phyloP scores from a whole-genome alignment of 2,888 invertebrate species.

The Alcis repandata region DNA sequence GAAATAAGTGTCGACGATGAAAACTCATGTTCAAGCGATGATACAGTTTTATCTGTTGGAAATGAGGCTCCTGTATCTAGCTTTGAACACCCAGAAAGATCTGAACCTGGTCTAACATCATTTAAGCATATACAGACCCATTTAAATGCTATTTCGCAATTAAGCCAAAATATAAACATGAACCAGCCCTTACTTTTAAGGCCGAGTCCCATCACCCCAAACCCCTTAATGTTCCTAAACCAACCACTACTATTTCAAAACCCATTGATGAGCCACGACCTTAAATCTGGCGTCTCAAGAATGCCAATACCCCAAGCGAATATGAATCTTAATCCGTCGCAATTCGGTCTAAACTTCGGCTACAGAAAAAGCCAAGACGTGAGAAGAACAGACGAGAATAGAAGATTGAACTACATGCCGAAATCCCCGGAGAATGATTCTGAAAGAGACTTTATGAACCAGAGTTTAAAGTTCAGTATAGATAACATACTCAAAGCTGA shows the following conservation, averaged over 20 bases:
- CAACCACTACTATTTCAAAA: slow-evolving; percentile 80
- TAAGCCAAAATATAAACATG: slow-evolving; percentile 83
- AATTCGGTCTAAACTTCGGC: slow-evolving; percentile 73
- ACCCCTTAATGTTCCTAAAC: slow-evolving; percentile 82
- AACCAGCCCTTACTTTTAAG: slow-evolving; percentile 77
- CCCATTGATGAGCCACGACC: slow-evolving; percentile 73
- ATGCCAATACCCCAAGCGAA: slow-evolving; percentile 70
- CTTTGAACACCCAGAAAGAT: slow-evolving; percentile 62
- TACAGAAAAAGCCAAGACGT: slow-evolving; percentile 62
- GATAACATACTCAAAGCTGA: slow-evolving; percentile 95
- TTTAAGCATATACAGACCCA: slow-evolving; percentile 90
- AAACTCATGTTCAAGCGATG: slow-evolving; percentile 91
- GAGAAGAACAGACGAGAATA: slow-evolving; percentile 71
- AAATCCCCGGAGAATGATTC: slow-evolving; percentile 77
- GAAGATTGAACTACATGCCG: slow-evolving; percentile 64
- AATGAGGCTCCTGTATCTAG: slow-evolving; percentile 89
- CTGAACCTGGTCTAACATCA: slow-evolving; percentile 78
- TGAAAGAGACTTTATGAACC: slow-evolving; percentile 80
- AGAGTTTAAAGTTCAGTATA: slow-evolving; percentile 92
- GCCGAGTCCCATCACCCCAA: slow-evolving; percentile 83
- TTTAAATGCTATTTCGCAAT: slow-evolving; percentile 89
- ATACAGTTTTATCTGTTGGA: slow-evolving; percentile 93
- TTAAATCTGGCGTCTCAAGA: slow-evolving; percentile 67
- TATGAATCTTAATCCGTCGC: slow-evolving; percentile 60
- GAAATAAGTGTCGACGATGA: slow-evolving; percentile 85